Evolutionary conservation across 1,140 invertebrate species (phyloP).

Genomic region (Bombyx mandarina): DNA sequence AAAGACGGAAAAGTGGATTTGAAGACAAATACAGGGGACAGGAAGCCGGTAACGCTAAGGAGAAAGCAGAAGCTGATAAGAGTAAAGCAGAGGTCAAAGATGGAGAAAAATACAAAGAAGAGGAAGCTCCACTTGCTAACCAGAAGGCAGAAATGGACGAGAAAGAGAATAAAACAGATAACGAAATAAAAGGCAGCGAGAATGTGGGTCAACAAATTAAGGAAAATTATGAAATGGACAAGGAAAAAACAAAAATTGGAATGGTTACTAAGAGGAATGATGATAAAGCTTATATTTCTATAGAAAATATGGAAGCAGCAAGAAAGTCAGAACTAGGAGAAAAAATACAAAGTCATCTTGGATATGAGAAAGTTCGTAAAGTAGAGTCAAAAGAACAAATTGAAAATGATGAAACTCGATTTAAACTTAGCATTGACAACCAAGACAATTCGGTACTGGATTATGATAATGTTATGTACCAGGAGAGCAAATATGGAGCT

Average conservation of each 20-base stretch:
- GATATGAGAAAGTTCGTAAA: no score
- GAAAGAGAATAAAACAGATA: slow-evolving; percentile 14
- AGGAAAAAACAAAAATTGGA: background rate
- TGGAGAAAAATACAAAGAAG: slow-evolving; percentile 3
- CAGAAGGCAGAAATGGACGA: slow-evolving; percentile 23
- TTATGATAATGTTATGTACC: no score
- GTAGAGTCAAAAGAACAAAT: no score
- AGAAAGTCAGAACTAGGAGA: background rate
- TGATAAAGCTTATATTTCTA: background rate
- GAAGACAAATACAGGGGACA: background rate
- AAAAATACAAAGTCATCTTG: no score
- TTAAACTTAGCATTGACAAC: no score
- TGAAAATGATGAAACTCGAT: no score
- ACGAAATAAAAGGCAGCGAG: slow-evolving; percentile 11
- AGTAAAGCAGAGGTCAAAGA: background rate
- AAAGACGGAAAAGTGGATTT: background rate
- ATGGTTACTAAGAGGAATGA: no score
- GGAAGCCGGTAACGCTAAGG: background rate
- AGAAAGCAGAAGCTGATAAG: background rate
- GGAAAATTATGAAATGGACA: background rate
- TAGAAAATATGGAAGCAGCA: background rate
- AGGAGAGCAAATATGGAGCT: no score
- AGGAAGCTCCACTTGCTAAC: slow-evolving; percentile 21
- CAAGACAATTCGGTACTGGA: no score
- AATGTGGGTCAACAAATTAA: background rate